phyloP scores from a whole-genome alignment of 1,140 invertebrate genomes.

The Nylanderia fulva region DNA sequence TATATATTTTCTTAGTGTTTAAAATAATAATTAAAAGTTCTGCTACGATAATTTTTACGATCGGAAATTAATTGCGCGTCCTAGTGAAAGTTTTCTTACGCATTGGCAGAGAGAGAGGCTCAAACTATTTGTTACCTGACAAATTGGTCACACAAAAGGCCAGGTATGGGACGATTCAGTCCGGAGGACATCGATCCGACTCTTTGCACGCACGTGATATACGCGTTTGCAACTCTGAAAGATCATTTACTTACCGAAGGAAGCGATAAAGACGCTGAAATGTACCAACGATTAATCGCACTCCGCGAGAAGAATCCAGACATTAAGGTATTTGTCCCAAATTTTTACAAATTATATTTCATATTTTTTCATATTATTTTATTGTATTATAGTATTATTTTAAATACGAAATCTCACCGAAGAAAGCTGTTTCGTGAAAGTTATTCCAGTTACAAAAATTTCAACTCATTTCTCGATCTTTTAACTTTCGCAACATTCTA shows the following conservation, averaged over 20 bases:
- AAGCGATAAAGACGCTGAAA: conserved; percentile 93
- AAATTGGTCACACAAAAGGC: conserved; percentile 96
- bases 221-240: conserved; percentile 96
- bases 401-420: not conserved
- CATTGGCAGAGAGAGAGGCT: conserved; percentile 89
- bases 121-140: conserved; percentile 97
- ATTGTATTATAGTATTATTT: not conserved
- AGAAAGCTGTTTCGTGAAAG: not conserved
- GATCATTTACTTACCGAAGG: conserved; percentile 92
- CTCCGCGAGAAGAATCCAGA: conserved; percentile 96
- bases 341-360: not conserved
- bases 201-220: conserved; percentile 97
- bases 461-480: not conserved
- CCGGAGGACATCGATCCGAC: conserved; percentile 95
- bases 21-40: not conserved
- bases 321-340: conserved; percentile 89
- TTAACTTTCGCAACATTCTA: not conserved
- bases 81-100: conserved; percentile 32
- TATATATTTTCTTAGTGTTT: conserved; percentile 28
- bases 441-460: not conserved
- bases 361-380: conserved; percentile 44
- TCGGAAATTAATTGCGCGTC: not conserved
- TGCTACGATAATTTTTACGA: not conserved
- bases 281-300: conserved; percentile 93
- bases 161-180: conserved; percentile 93